Conservation (phyloP, 1,140 invertebrate species). For the Phocides pigmalion region DNA sequence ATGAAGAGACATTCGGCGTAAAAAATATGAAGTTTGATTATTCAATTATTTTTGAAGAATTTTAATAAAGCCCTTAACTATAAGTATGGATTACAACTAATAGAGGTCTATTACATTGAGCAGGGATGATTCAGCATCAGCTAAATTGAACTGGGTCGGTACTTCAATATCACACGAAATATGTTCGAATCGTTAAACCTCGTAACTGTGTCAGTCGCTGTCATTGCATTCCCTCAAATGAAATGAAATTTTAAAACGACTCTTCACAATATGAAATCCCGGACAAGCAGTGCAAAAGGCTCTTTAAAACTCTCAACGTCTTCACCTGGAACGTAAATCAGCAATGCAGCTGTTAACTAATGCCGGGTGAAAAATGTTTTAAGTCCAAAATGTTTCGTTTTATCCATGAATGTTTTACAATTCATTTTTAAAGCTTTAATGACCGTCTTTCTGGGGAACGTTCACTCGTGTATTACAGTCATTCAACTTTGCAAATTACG, state of each 20-base stretch:
- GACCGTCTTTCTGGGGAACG: neutral
- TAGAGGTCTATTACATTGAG: too few species aligned
- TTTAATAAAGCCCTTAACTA: too few species aligned
- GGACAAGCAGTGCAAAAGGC: slow-evolving; percentile 13
- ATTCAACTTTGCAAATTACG: too few species aligned
- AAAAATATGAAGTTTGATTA: too few species aligned
- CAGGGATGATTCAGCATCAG: too few species aligned
- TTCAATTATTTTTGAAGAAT: too few species aligned
- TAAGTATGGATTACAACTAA: too few species aligned
- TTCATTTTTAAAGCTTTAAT: neutral
- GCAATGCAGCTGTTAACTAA: slow-evolving; percentile 29
- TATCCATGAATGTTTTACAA: neutral
- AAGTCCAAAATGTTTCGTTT: neutral
- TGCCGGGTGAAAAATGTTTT: neutral
- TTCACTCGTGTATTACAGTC: too few species aligned
- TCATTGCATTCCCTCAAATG: slow-evolving; percentile 25
- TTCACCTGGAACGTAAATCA: slow-evolving; percentile 30
- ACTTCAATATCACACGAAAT: slow-evolving; percentile 1
- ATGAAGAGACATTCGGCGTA: too few species aligned
- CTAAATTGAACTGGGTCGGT: neutral
- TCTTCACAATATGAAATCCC: slow-evolving; percentile 23
- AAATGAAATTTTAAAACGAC: slow-evolving; percentile 29
- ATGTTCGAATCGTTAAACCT: slow-evolving; percentile 9
- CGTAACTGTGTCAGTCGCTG: slow-evolving; percentile 23
- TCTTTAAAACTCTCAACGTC: slow-evolving; percentile 27